Conservation (phyloP, 2,888 invertebrate genomes). For the Acanthosepion pharaonis region DNA sequence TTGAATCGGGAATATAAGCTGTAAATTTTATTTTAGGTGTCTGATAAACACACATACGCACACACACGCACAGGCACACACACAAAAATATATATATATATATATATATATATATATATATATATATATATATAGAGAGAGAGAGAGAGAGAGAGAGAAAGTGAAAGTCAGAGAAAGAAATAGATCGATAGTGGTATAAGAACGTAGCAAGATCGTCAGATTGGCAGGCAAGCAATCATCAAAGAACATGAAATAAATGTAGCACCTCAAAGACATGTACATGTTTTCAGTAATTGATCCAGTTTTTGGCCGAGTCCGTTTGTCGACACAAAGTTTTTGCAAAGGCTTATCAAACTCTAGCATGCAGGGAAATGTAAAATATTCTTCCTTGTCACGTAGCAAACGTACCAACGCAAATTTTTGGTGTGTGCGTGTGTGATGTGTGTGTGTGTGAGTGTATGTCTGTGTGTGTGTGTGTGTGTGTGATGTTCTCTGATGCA, state of each 20-base stretch:
- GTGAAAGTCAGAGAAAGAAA: too few species aligned
- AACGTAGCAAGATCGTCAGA: neutral
- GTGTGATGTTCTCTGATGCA: neutral
- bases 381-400: neutral
- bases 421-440: too few species aligned
- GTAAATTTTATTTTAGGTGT: too few species aligned
- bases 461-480: neutral
- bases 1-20: too few species aligned
- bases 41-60: too few species aligned
- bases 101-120: too few species aligned
- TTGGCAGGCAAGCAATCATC: neutral
- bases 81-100: too few species aligned
- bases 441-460: too few species aligned
- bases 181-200: neutral
- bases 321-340: neutral
- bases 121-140: too few species aligned
- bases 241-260: neutral
- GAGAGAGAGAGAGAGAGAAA: too few species aligned
- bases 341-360: neutral
- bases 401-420: neutral
- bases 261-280: neutral
- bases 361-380: neutral
- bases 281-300: constrained; percentile 7
- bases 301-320: neutral
- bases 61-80: too few species aligned